Base-by-base conservation (phyloP, 2,113 vertebrate genomes). In the Geococcyx californianus region DNA sequence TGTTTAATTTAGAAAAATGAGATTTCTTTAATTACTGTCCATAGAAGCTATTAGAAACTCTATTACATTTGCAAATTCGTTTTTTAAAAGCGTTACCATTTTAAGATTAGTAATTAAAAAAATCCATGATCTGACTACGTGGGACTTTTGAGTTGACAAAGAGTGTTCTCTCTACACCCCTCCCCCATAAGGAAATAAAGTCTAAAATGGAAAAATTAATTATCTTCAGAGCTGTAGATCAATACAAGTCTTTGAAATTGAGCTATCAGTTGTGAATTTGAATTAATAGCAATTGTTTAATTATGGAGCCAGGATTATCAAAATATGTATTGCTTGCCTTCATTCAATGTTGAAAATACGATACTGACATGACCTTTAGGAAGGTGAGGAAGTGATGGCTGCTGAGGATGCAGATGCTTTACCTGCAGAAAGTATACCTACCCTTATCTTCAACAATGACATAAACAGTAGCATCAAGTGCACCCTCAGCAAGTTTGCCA, bases 1-100 rank as follows among this genome's bases (percentile, higher is more conserved):
- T 96, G 90, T 96, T 98, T 98, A 98, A 98, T 97, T 97, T 97
- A 96, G 96, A 97, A 93, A 98, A 98, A 98, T 97, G 94, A 98
- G 94, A 97, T 97, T 98, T 97, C 95, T 97, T 98, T 98, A 97
- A 98, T 98, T 98, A 94, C 95, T 97, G 90, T 97, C 96, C 96
- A 95, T 97, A 97, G 93, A 95, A 97, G 96, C 96, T 98, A 97
- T 98, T 98, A 98, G 93, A 97, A 97, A 95, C 97, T 97, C 97
- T 98, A 96, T 98, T 98, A 97, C 89, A 94, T 97, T 96, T 96
- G 86, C 81, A 96, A 97, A 97, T 97, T 97, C 93, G 94, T 97
- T 97, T 97, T 98, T 93, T 33, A 92, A 95, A 97, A 97, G 95
- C 73, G 62, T 96, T 98, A 97, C 96, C 34, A 81, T 96, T 98